phyloP scores from a whole-genome alignment of 30 jellyfish, hydroid and myxozoan species.

The Sanderia malayensis region DNA sequence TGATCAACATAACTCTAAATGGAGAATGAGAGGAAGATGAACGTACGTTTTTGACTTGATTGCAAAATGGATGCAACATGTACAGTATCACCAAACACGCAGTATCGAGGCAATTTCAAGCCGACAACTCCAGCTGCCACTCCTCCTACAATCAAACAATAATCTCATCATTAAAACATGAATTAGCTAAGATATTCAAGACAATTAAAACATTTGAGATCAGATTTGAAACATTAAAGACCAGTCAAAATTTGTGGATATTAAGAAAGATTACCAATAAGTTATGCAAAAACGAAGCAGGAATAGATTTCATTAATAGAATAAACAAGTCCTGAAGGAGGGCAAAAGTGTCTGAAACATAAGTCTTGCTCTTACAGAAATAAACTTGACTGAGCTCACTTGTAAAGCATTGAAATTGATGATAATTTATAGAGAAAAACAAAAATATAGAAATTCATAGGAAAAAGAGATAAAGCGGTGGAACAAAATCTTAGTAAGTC shows the following conservation, averaged over 20 bases:
- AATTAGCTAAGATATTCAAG: too few relatives aligned
- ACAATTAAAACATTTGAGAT: too few relatives aligned
- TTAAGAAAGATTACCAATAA: too few relatives aligned
- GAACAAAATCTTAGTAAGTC: not conserved
- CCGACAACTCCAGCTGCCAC: slow-evolving; percentile 96
- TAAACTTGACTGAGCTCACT: not conserved
- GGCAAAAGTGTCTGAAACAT: not conserved
- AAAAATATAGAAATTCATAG: not conserved
- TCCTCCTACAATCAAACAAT: slow-evolving; percentile 22
- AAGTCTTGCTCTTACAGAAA: not conserved
- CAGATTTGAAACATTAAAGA: too few relatives aligned
- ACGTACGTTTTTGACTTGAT: slow-evolving; percentile 71
- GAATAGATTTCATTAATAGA: too few relatives aligned
- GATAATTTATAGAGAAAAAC: not conserved
- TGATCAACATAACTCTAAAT: not conserved
- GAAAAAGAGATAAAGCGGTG: not conserved
- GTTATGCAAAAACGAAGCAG: too few relatives aligned
- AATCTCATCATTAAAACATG: too few relatives aligned
- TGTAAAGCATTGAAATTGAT: not conserved
- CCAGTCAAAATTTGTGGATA: too few relatives aligned
- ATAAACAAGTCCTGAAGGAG: not conserved
- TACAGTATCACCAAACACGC: slow-evolving; percentile 90
- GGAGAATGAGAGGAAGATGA: not conserved
- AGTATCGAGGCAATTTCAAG: slow-evolving; percentile 79
- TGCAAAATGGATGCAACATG: slow-evolving; percentile 66